Evolutionary conservation across 1,140 invertebrate genomes (phyloP), one percentile per base, ranked within the genome.

Genomic region (Halesus radiatus): DNA sequence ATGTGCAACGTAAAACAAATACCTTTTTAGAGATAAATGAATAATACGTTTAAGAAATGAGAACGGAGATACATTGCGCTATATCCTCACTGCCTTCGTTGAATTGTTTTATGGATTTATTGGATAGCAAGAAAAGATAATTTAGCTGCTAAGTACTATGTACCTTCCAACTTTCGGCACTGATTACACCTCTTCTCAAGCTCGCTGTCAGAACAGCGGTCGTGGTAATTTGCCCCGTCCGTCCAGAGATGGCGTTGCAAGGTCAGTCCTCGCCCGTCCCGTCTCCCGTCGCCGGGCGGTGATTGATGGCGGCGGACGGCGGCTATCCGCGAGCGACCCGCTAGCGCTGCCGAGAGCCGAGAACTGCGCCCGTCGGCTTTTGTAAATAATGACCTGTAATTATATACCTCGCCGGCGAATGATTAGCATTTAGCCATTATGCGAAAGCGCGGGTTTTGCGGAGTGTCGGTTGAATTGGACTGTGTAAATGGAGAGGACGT

Each of bases 381-480:
- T 73, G 77, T 78, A 78, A 78, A 81, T 81, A 81, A 81, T 81
- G 80, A 78, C 75, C 66, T 72, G 64, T 81, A 81, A 81, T 81
- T 81, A 78, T 70, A 76, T 72, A 77, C 64, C 75, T 37, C 37
- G 76, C 58, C 22, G 56, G 37, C 80, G 50, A 78, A 77, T 50
- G 45, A 70, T 70, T 70, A 70, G 45, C 66, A 70, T 70, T 50
- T 70, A 70, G 66, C 32, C 32, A 37, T 37, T 37, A 37, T 37
- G 32, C 66, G 32, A 70, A 70, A 37, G 66, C 66, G 66, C 66
- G 66, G 66, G 66, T 37, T 70, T 45, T 45, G 4, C n/a, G 66
- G 3, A 16, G 64, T n/a, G 15, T 20, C 26, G 58, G 60, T 15
- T 6, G 60, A 1, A 23, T 29, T 64, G 4, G 32, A 37, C 7